Conservation (phyloP, 2,888 invertebrate species). For the Ditylenchus weischeri region DNA sequence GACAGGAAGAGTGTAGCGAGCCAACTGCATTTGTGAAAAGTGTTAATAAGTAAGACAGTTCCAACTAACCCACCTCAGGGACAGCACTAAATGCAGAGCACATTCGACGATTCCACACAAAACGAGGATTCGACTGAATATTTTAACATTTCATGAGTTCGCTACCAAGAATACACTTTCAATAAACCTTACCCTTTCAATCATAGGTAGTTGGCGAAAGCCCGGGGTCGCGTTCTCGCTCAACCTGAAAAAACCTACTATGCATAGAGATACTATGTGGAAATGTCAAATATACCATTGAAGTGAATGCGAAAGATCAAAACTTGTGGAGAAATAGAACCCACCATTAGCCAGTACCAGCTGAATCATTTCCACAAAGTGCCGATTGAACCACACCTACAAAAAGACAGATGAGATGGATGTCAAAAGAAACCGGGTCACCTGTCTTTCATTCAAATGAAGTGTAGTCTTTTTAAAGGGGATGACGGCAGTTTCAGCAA, state of each 20-base stretch:
- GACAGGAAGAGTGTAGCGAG: slow-evolving; percentile 69
- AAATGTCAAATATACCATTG: slow-evolving; percentile 68
- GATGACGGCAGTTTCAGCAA: slow-evolving; percentile 62
- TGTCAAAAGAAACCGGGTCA: slow-evolving; percentile 48
- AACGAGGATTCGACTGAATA: slow-evolving; percentile 20
- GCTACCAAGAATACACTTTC: not conserved
- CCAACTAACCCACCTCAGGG: slow-evolving; percentile 13
- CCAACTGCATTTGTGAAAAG: slow-evolving; percentile 15
- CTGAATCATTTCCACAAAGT: slow-evolving; percentile 80
- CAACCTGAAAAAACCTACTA: slow-evolving; percentile 59
- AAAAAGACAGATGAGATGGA: not conserved
- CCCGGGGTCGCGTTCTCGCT: slow-evolving; percentile 60
- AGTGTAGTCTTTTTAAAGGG: slow-evolving; percentile 80
- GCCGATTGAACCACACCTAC: slow-evolving; percentile 70
- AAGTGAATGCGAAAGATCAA: slow-evolving; percentile 85
- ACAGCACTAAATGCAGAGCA: slow-evolving; percentile 13
- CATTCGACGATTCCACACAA: slow-evolving; percentile 31
- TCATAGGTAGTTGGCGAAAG: slow-evolving; percentile 36
- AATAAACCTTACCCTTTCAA: slow-evolving; percentile 39
- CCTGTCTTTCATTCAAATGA: slow-evolving; percentile 77
- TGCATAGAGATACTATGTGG: not conserved
- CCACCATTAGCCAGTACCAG: slow-evolving; percentile 77
- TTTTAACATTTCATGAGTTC: not conserved
- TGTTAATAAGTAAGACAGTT: slow-evolving; percentile 2
- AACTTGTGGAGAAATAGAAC: slow-evolving; percentile 88